Evolutionary conservation across 2,888 invertebrate genomes (phyloP).

Genomic region (Torymus aiolomorphi): DNA sequence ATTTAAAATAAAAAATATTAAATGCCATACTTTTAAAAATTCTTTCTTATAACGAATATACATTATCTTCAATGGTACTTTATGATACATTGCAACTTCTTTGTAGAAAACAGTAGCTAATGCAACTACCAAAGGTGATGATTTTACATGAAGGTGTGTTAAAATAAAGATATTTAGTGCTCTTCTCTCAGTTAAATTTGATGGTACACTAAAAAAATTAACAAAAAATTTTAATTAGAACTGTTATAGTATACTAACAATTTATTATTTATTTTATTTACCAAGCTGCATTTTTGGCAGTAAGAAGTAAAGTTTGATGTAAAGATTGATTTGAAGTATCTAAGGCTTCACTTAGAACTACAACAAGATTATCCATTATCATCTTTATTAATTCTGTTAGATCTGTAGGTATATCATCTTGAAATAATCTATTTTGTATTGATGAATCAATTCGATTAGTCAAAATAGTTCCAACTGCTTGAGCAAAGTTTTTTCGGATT

Average conservation of each 20-base stretch:
- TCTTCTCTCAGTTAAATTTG: slow-evolving; percentile 72
- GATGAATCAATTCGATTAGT: slow-evolving; percentile 71
- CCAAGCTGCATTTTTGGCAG: slow-evolving; percentile 78
- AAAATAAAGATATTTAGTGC: slow-evolving; percentile 80
- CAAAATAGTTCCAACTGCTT: slow-evolving; percentile 69
- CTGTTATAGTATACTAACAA: slow-evolving; percentile 15
- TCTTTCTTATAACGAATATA: slow-evolving; percentile 81
- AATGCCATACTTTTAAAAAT: slow-evolving; percentile 70
- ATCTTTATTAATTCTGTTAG: slow-evolving; percentile 75
- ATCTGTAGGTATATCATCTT: slow-evolving; percentile 64
- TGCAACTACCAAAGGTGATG: slow-evolving; percentile 76
- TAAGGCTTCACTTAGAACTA: slow-evolving; percentile 70
- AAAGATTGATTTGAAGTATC: slow-evolving; percentile 77
- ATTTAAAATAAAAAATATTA: neutral
- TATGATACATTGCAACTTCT: slow-evolving; percentile 79
- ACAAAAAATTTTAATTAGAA: slow-evolving; percentile 1
- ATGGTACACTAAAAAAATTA: slow-evolving; percentile 63
- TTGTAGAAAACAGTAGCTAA: slow-evolving; percentile 79
- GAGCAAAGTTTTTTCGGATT: slow-evolving; percentile 71
- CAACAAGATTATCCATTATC: slow-evolving; percentile 73
- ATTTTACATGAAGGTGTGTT: slow-evolving; percentile 78
- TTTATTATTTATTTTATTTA: slow-evolving; percentile 55
- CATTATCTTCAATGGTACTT: slow-evolving; percentile 78
- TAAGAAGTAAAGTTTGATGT: slow-evolving; percentile 78
- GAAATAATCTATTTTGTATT: slow-evolving; percentile 71